A percentile compares a stretch with the other conserved stretches of the same genome.
phyloP scores from a whole-genome alignment of 2,113 vertebrate genomes.

The Oncorhynchus clarkii region DNA sequence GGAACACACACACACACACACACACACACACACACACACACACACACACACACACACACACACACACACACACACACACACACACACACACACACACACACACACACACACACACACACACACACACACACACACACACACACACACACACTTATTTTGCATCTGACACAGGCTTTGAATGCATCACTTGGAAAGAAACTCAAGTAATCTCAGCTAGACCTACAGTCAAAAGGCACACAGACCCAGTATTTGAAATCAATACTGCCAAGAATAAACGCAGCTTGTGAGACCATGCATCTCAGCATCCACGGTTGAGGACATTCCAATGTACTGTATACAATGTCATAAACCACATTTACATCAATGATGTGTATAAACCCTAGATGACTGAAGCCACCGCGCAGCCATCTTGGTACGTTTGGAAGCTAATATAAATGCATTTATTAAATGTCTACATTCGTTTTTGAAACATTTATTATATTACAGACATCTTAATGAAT shows the following conservation, averaged over 20 bases:
- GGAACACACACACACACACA: conserved; percentile 18
- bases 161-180: too few species aligned
- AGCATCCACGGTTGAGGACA: too few species aligned
- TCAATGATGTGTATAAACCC: too few species aligned
- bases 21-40: background rate
- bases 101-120: conserved; percentile 2
- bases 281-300: conserved; percentile 10
- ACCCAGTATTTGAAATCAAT: conserved; percentile 25
- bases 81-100: too few species aligned
- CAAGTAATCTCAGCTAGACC: background rate
- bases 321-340: conserved; percentile 4
- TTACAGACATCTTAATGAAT: too few species aligned
- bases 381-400: too few species aligned
- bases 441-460: too few species aligned
- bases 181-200: background rate
- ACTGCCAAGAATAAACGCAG: conserved; percentile 40
- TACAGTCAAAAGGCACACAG: conserved; percentile 31
- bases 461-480: too few species aligned
- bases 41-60: conserved; percentile 17
- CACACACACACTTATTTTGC: background rate
- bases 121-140: conserved; percentile 5
- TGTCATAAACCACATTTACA: background rate
- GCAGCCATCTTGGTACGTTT: too few species aligned
- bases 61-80: background rate
- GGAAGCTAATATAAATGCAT: too few species aligned